These are phyloP conservation scores for Melipona quadrifasciata DNA, from an alignment of 1,140 invertebrate species.

Conservation along the genomic window DNA sequence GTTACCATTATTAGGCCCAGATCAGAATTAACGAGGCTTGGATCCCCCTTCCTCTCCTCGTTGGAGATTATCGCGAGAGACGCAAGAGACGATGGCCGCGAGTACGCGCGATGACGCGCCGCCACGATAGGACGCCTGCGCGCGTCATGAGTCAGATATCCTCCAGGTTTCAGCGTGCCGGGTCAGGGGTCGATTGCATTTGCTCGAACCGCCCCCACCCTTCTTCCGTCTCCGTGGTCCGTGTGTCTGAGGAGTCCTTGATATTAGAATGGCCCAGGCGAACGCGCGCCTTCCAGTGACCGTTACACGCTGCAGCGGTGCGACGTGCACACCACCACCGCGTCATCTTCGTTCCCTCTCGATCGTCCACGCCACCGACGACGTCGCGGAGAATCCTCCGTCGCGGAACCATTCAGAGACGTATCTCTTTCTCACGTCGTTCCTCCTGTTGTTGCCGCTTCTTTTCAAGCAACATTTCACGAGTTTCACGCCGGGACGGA, in stretches of 20 bases:
- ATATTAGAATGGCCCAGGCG: slow-evolving; percentile 79
- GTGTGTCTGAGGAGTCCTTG: slow-evolving; percentile 74
- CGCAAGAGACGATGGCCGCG: slow-evolving; percentile 24
- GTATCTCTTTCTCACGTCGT: not conserved
- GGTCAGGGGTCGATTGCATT: slow-evolving; percentile 77
- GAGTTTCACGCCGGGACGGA: too few relatives aligned
- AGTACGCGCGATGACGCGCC: slow-evolving; percentile 55
- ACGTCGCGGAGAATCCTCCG: slow-evolving; percentile 37
- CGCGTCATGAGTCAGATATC: slow-evolving; percentile 79
- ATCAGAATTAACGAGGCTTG: slow-evolving; percentile 34
- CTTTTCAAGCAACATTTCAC: too few relatives aligned
- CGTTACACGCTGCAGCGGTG: slow-evolving; percentile 68
- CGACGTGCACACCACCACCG: not conserved
- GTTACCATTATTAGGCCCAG: slow-evolving; percentile 41
- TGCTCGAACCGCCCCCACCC: slow-evolving; percentile 69
- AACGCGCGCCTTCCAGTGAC: slow-evolving; percentile 72
- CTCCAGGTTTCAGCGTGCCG: slow-evolving; percentile 75
- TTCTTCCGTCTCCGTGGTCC: slow-evolving; percentile 48
- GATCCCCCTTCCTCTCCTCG: not conserved
- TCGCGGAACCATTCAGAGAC: not conserved
- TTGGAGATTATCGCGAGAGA: slow-evolving; percentile 22
- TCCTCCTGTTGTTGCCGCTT: not conserved
- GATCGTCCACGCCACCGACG: slow-evolving; percentile 52
- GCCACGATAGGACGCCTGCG: slow-evolving; percentile 60
- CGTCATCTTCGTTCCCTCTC: slow-evolving; percentile 27